These are phyloP conservation scores for Henricia sp. DNA, from an alignment of 53 echinoderm and acorn worm species.

Conservation along the genomic window DNA sequence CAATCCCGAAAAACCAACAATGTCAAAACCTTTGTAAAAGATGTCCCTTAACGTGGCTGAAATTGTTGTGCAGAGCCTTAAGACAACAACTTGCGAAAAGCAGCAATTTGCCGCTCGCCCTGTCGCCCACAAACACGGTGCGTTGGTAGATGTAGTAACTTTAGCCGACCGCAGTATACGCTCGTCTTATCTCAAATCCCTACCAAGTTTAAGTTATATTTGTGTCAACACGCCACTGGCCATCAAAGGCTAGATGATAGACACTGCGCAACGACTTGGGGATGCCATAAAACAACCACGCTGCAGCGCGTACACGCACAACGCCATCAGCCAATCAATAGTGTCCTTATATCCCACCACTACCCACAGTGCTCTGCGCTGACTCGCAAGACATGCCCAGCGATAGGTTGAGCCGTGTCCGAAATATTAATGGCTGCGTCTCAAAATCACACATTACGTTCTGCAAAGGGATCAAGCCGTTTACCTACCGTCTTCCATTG, in stretches of 20 bases:
- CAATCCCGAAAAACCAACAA: not conserved
- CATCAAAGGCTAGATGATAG: conserved; percentile 47
- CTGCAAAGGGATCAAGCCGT: too few species aligned
- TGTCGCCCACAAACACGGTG: not conserved
- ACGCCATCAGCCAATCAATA: conserved; percentile 25
- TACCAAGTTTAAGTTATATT: conserved; percentile 22
- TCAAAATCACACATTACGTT: too few species aligned
- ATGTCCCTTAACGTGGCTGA: too few species aligned
- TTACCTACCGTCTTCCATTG: too few species aligned
- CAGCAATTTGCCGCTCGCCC: conserved; percentile 21
- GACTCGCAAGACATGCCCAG: not conserved
- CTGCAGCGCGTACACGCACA: conserved; percentile 13
- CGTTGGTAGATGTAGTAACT: not conserved
- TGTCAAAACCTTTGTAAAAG: not conserved
- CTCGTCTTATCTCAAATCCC: not conserved
- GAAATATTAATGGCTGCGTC: too few species aligned
- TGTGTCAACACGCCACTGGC: conserved; percentile 55
- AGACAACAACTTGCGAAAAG: not conserved
- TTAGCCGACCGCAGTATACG: not conserved
- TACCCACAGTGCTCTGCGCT: conserved; percentile 29
- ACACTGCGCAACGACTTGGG: conserved; percentile 42
- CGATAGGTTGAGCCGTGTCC: too few species aligned
- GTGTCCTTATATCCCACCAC: conserved; percentile 27
- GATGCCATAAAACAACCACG: conserved; percentile 49
- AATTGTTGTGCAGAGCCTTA: too few species aligned